phyloP scores from a whole-genome alignment of 2,797 vertebrate genomes.

The Poliocrania exsul region DNA sequence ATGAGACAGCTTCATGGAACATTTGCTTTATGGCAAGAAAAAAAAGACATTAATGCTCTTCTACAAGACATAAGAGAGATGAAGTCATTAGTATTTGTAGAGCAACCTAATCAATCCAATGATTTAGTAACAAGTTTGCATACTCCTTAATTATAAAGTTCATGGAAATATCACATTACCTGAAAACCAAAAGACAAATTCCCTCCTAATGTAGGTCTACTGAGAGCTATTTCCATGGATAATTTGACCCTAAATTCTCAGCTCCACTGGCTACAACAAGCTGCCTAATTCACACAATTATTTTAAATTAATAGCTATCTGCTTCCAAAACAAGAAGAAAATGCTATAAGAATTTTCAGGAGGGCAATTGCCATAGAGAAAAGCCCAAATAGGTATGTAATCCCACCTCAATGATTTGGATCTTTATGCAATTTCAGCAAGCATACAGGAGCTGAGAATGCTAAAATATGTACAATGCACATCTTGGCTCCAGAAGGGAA shows the following conservation, averaged over 20 bases:
- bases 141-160: slow-evolving; percentile 33
- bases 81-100: slow-evolving; percentile 7
- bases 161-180: neutral
- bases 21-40: neutral
- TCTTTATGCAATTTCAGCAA: neutral
- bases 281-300: neutral
- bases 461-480: neutral
- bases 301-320: slow-evolving; percentile 14
- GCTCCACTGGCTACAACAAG: neutral
- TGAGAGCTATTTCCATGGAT: slow-evolving; percentile 4
- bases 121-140: slow-evolving; percentile 22
- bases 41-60: neutral
- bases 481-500: neutral
- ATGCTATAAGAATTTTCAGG: neutral
- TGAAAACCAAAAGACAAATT: slow-evolving; percentile 11
- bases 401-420: neutral
- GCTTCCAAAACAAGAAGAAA: neutral
- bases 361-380: neutral
- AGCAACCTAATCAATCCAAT: neutral
- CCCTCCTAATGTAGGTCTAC: neutral
- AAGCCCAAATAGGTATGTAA: neutral
- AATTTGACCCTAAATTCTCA: slow-evolving; percentile 36
- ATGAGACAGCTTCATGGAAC: neutral
- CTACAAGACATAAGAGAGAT: neutral
- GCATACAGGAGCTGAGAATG: neutral